A percentile compares a stretch with the other conserved stretches of the same genome.
Conservation (phyloP, 1,140 invertebrate species). For the Lepidurus couesii region DNA sequence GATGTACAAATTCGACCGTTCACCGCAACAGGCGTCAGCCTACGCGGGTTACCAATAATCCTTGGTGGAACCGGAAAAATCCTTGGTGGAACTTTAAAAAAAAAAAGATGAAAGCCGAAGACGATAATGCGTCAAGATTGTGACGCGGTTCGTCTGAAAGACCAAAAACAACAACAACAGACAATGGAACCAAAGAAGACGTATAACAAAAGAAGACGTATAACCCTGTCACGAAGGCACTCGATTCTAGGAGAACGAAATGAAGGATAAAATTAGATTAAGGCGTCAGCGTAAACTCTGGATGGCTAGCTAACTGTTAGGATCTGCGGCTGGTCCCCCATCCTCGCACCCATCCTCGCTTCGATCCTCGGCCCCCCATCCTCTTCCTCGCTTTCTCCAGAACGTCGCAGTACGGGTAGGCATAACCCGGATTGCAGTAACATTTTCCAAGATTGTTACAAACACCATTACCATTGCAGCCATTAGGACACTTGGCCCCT, state of each 20-base stretch:
- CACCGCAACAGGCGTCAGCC: no score
- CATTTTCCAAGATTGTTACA: constrained; percentile 90
- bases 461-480: constrained; percentile 83
- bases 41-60: no score
- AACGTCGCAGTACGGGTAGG: constrained; percentile 74
- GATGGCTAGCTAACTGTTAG: constrained; percentile 55
- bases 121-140: no score
- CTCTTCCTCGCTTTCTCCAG: constrained; percentile 66
- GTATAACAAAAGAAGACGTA: constrained; percentile 61
- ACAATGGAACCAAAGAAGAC: no score
- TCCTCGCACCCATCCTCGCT: constrained; percentile 47
- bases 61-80: no score
- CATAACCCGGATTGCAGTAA: constrained; percentile 86
- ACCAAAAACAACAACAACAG: no score
- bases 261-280: constrained; percentile 32
- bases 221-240: constrained; percentile 64
- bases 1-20: no score
- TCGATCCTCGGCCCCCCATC: no score
- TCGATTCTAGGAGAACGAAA: constrained; percentile 56
- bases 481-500: constrained; percentile 59
- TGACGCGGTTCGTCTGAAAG: no score
- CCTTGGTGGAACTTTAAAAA: no score
- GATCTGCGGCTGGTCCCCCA: constrained; percentile 82
- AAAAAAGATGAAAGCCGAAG: no score
- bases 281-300: constrained; percentile 36